A percentile compares a stretch with the other conserved stretches of the same genome.
These are phyloP conservation scores for Ligdia adustata DNA, from an alignment of 2,888 invertebrate genomes.

Conservation along the genomic window DNA sequence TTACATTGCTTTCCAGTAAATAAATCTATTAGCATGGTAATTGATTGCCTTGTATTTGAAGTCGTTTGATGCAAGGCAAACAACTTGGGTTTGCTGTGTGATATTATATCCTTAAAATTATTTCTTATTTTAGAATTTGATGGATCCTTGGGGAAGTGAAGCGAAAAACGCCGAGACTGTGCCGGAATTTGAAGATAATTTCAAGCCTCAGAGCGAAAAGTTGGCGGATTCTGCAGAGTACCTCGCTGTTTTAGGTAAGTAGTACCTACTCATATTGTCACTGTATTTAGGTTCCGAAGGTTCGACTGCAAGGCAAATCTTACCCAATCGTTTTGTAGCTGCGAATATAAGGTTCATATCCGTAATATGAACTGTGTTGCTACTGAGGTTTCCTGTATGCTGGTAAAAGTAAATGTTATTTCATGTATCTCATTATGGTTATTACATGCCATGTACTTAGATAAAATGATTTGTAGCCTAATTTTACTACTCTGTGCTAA, in stretches of 20 bases:
- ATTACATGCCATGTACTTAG: too few species aligned
- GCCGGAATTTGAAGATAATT: conserved; percentile 84
- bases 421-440: too few species aligned
- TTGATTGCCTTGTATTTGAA: conserved; percentile 1
- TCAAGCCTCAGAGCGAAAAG: conserved; percentile 69
- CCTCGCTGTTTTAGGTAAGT: conserved; percentile 86
- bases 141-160: conserved; percentile 80
- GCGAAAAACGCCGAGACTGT: conserved; percentile 50
- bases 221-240: conserved; percentile 87
- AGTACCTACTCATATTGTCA: not conserved
- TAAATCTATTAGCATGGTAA: not conserved
- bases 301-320: conserved; percentile 14
- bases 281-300: not conserved
- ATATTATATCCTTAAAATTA: conserved; percentile 1
- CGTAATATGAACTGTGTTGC: conserved; percentile 10
- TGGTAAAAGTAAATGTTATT: too few species aligned
- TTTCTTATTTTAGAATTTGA: conserved; percentile 60
- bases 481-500: too few species aligned
- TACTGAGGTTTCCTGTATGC: not conserved
- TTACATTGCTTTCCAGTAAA: too few species aligned
- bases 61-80: conserved; percentile 8
- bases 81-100: conserved; percentile 2
- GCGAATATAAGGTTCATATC: not conserved
- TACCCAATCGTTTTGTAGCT: conserved; percentile 24
- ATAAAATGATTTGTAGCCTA: too few species aligned